phyloP scores from a whole-genome alignment of 2,797 vertebrate genomes.

The Coregonus suidteri region DNA sequence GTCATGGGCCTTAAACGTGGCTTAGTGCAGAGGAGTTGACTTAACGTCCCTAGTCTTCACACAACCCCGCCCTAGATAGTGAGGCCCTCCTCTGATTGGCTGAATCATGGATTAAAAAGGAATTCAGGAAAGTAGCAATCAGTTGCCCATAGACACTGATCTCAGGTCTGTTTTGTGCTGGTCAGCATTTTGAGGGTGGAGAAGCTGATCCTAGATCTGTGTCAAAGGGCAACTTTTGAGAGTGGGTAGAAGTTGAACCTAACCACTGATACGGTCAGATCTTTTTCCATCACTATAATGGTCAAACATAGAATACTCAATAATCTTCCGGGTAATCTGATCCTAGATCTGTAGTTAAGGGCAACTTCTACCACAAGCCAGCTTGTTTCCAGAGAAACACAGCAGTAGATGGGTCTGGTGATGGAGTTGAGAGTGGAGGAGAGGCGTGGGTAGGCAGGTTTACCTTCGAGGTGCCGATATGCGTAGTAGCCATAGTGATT shows the following conservation, averaged over 20 bases:
- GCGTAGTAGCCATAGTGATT: slow-evolving; percentile 97
- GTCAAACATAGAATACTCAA: neutral
- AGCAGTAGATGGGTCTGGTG: neutral
- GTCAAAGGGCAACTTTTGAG: neutral
- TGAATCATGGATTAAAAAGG: too few relatives aligned
- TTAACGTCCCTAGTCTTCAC: neutral
- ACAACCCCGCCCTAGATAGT: neutral
- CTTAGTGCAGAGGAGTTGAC: neutral
- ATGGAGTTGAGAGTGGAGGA: slow-evolving; percentile 8
- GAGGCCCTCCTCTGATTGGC: too few relatives aligned
- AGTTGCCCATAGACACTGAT: neutral
- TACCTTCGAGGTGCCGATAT: slow-evolving; percentile 94
- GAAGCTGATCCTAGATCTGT: neutral
- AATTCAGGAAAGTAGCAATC: too few relatives aligned
- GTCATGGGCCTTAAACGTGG: neutral
- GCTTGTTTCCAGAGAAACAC: neutral
- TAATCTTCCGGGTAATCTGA: neutral
- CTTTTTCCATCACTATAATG: neutral
- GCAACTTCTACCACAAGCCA: neutral
- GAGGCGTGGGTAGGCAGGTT: slow-evolving; percentile 46
- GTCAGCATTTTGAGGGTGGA: neutral
- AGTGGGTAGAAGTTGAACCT: neutral
- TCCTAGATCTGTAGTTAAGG: neutral
- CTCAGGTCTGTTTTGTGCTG: neutral
- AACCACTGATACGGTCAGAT: neutral